A percentile compares a stretch with the other conserved stretches of the same genome.
These are phyloP conservation scores for Hypotaenidia philippensis DNA, from an alignment of 2,797 vertebrate genomes.

Conservation along the genomic window DNA sequence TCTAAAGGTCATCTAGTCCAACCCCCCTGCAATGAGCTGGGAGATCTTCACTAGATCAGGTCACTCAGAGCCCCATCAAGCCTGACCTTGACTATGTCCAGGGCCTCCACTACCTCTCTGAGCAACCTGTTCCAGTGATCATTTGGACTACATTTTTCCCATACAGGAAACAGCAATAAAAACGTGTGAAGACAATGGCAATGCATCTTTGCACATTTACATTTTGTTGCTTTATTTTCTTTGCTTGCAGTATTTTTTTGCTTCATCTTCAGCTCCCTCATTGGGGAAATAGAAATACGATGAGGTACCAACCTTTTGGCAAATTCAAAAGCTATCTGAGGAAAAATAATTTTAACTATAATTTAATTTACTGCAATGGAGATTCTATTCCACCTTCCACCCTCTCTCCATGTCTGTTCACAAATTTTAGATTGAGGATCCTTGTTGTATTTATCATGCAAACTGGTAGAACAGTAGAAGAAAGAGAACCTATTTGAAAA, in stretches of 20 bases:
- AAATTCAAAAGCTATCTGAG: not conserved
- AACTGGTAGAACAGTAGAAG: not conserved
- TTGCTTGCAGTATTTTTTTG: not conserved
- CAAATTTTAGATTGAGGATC: not conserved
- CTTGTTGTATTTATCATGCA: not conserved
- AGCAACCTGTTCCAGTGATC: too few relatives aligned
- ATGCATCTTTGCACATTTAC: not conserved
- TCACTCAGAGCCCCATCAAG: too few relatives aligned
- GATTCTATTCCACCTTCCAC: not conserved
- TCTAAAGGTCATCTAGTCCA: too few relatives aligned
- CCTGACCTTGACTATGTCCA: too few relatives aligned
- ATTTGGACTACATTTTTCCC: too few relatives aligned
- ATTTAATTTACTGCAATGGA: rapidly evolving
- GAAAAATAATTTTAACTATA: not conserved
- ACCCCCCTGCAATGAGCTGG: too few relatives aligned
- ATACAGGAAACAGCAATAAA: too few relatives aligned
- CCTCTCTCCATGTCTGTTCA: not conserved
- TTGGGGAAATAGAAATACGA: not conserved
- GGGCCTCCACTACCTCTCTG: too few relatives aligned
- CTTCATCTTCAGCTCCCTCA: not conserved
- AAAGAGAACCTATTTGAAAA: not conserved
- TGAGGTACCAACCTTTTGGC: not conserved
- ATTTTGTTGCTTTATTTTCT: not conserved
- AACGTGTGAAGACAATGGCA: too few relatives aligned
- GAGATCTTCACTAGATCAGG: too few relatives aligned